Conservation (phyloP, 1,140 invertebrate species). For the Galleria mellonella region DNA sequence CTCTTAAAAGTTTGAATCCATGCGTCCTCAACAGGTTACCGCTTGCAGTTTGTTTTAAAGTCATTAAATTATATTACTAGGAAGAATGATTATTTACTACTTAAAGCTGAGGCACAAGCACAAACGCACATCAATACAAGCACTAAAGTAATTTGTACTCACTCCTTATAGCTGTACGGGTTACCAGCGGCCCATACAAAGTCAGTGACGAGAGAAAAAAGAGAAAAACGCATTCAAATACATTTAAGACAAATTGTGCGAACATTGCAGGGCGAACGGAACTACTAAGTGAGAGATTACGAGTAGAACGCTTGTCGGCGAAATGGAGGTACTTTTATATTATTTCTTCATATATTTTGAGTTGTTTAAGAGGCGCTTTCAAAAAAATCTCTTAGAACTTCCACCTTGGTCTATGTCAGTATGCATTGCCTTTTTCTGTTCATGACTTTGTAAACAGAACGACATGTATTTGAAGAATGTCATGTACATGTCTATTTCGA, state of each 20-base stretch:
- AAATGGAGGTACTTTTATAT: slow-evolving; percentile 59
- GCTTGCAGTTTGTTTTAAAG: slow-evolving; percentile 64
- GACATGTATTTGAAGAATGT: too few relatives aligned
- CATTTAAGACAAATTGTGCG: slow-evolving; percentile 74
- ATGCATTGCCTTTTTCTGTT: slow-evolving; percentile 63
- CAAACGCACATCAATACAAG: slow-evolving; percentile 69
- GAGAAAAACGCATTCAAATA: slow-evolving; percentile 76
- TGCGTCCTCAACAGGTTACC: slow-evolving; percentile 36
- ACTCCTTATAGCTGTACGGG: slow-evolving; percentile 74
- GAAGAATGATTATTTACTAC: slow-evolving; percentile 45
- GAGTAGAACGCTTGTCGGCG: slow-evolving; percentile 69
- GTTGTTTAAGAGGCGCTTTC: slow-evolving; percentile 61
- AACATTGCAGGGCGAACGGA: slow-evolving; percentile 74
- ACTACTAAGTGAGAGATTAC: slow-evolving; percentile 73
- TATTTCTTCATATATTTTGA: slow-evolving; percentile 64
- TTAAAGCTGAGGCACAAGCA: slow-evolving; percentile 70
- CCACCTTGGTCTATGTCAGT: slow-evolving; percentile 39
- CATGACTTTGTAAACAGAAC: slow-evolving; percentile 8
- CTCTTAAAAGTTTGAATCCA: slow-evolving; percentile 31
- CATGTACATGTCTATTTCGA: too few relatives aligned
- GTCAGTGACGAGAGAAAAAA: slow-evolving; percentile 75
- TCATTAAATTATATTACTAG: slow-evolving; percentile 46
- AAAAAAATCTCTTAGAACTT: slow-evolving; percentile 58
- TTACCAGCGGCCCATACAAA: slow-evolving; percentile 75
- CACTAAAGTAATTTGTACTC: slow-evolving; percentile 74